phyloP scores from a whole-genome alignment of 2,888 invertebrate genomes.

The Ligdia adustata region DNA sequence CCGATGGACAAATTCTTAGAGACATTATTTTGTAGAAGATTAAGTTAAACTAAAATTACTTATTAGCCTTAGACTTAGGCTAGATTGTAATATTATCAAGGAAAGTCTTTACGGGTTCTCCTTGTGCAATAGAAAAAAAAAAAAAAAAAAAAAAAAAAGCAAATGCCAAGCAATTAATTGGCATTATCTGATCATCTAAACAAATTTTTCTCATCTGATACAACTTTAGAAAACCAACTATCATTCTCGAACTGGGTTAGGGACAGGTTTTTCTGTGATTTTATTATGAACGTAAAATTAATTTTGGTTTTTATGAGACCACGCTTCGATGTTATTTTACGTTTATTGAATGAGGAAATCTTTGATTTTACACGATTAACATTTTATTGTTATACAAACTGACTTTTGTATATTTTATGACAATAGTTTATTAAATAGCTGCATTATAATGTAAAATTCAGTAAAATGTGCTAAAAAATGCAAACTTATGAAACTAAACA shows the following conservation, averaged over 20 bases:
- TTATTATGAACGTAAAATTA: conserved; percentile 17
- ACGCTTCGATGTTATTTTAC: conserved; percentile 12
- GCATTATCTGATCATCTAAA: conserved; percentile 20
- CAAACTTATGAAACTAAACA: no score
- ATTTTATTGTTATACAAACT: conserved; percentile 21
- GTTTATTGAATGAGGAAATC: conserved; percentile 20
- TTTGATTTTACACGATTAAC: conserved; percentile 19
- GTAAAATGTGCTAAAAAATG: no score
- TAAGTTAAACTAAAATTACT: no score
- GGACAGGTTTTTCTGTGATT: conserved; percentile 20
- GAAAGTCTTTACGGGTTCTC: no score
- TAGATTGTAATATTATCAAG: no score
- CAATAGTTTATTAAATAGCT: background rate
- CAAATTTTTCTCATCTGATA: conserved; percentile 8
- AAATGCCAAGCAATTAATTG: conserved; percentile 22
- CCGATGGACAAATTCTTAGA: no score
- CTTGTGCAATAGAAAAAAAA: no score
- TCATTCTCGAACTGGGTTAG: background rate
- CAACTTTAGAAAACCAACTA: conserved; percentile 1
- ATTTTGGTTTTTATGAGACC: conserved; percentile 16
- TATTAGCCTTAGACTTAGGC: no score
- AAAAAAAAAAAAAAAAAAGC: no score
- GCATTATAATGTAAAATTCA: no score
- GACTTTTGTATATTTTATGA: conserved; percentile 11
- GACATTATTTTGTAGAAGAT: no score